Conservation (phyloP, 2,113 vertebrate species). For the Peromyscus maniculatus region DNA sequence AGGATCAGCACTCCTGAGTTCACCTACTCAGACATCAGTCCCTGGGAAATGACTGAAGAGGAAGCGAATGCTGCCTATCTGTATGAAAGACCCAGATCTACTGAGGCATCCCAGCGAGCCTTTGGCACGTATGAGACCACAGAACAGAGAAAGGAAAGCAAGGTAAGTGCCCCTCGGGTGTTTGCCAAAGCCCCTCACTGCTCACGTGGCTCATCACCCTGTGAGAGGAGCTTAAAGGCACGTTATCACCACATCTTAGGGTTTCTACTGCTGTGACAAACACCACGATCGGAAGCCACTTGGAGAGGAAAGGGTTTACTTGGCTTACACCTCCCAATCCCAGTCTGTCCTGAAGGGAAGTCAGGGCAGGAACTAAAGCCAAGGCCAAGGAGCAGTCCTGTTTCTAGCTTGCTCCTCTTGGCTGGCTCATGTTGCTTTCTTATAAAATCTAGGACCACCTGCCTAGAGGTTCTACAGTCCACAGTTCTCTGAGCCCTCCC, state of each 20-base stretch:
- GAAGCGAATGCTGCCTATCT: rapidly evolving
- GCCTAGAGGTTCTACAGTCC: neutral
- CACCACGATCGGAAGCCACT: neutral
- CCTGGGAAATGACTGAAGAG: rapidly evolving
- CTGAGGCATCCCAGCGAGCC: neutral
- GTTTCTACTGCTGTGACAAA: neutral
- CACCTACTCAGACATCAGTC: rapidly evolving
- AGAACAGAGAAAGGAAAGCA: rapidly evolving
- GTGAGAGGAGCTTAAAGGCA: neutral
- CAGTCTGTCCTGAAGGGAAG: neutral
- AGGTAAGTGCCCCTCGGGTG: conserved; percentile 31
- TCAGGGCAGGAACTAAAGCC: neutral
- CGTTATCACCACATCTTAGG: neutral
- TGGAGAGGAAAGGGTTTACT: neutral
- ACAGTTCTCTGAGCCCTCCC: neutral
- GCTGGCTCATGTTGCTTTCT: no score
- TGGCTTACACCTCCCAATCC: neutral
- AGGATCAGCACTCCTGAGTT: neutral
- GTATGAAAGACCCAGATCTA: neutral
- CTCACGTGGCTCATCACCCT: rapidly evolving
- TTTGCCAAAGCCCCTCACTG: no score
- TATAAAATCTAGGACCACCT: no score
- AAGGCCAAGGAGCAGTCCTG: neutral
- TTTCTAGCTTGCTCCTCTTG: neutral
- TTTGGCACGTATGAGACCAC: rapidly evolving